Conservation (phyloP, 2,888 invertebrate species). For the Pseudococcus jackbeardsleyi region DNA sequence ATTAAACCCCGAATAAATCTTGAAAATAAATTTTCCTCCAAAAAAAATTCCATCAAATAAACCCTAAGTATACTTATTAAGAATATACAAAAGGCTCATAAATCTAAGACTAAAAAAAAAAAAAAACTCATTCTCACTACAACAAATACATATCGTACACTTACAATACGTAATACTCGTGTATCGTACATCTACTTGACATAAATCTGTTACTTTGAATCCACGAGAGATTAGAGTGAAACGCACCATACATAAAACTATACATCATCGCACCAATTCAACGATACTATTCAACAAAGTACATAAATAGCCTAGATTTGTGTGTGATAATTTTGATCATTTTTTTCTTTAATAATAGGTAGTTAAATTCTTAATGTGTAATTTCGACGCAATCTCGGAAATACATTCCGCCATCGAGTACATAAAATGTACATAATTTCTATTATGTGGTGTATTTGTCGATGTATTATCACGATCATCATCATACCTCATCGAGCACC, state of each 20-base stretch:
- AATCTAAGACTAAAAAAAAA: background rate
- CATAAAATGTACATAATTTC: background rate
- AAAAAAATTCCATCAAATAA: too few relatives aligned
- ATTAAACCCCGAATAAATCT: too few relatives aligned
- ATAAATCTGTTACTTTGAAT: background rate
- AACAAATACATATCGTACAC: background rate
- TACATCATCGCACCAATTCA: background rate
- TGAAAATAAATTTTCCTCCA: too few relatives aligned
- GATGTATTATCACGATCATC: too few relatives aligned
- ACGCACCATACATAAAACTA: background rate
- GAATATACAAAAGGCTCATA: background rate
- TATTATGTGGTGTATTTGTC: too few relatives aligned
- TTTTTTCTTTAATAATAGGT: background rate
- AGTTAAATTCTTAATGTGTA: slow-evolving; percentile 14
- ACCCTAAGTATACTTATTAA: too few relatives aligned
- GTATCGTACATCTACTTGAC: background rate
- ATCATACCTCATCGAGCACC: too few relatives aligned
- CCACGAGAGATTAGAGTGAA: background rate
- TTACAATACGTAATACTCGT: background rate
- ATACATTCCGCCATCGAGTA: background rate
- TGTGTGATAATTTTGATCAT: background rate
- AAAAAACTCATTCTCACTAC: background rate
- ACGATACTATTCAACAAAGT: background rate
- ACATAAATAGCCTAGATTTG: slow-evolving; percentile 3
- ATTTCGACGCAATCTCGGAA: background rate